Evolutionary conservation across 2,797 vertebrate species (phyloP).

Genomic region (Paramormyrops hopkinsi): DNA sequence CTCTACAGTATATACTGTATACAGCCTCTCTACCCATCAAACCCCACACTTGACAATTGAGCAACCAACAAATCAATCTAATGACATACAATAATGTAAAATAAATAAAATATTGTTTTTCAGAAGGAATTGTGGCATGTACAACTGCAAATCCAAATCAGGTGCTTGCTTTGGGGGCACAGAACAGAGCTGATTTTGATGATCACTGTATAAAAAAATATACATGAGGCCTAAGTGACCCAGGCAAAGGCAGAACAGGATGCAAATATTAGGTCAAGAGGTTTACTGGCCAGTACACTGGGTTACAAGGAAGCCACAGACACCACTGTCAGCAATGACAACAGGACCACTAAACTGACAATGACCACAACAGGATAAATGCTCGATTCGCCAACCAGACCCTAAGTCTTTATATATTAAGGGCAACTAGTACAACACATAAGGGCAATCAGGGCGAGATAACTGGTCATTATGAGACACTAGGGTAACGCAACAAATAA

Average conservation of each 20-base stretch:
- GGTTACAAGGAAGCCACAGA: neutral
- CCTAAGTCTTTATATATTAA: neutral
- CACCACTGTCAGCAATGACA: neutral
- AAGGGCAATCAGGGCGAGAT: neutral
- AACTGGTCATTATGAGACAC: neutral
- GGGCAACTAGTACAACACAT: neutral
- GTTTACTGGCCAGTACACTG: neutral
- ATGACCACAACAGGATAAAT: neutral
- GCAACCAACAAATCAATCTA: neutral
- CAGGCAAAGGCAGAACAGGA: neutral
- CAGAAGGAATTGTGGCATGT: neutral
- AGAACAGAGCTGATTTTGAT: neutral
- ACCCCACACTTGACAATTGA: neutral
- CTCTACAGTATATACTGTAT: neutral
- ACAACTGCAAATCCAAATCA: neutral
- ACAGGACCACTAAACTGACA: too few relatives aligned
- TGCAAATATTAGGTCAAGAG: neutral
- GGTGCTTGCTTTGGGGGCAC: neutral
- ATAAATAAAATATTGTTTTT: neutral
- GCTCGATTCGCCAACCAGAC: neutral
- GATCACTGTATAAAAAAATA: neutral
- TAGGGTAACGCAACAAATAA: neutral
- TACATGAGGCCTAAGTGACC: neutral
- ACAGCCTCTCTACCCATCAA: neutral
- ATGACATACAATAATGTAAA: neutral